phyloP scores from a whole-genome alignment of 2,888 invertebrate genomes.

The Cabera pusaria region DNA sequence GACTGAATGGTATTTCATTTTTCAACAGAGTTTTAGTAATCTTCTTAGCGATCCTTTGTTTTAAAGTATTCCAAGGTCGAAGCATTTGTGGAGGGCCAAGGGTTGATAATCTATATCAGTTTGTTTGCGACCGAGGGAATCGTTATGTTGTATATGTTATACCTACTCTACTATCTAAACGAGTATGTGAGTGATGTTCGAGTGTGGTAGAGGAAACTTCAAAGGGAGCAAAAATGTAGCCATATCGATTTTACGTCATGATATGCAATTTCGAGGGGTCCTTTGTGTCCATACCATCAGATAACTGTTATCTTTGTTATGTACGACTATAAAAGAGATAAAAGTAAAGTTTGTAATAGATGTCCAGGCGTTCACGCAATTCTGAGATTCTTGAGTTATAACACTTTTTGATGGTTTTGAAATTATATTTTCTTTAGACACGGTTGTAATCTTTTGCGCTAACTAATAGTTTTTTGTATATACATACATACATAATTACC shows the following conservation, averaged over 20 bases:
- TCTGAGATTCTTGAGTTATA: constrained; percentile 6
- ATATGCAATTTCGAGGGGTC: constrained; percentile 36
- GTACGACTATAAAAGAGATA: constrained; percentile 5
- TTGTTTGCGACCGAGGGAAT: constrained; percentile 57
- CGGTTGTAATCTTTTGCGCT: neutral
- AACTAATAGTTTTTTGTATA: too few species aligned
- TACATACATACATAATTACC: too few species aligned
- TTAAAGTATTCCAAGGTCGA: constrained; percentile 60
- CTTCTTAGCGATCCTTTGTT: constrained; percentile 67
- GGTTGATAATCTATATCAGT: constrained; percentile 72
- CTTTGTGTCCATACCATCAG: constrained; percentile 20
- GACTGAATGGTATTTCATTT: constrained; percentile 42
- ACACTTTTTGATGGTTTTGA: neutral
- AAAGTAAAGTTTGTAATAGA: constrained; percentile 10
- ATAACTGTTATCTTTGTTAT: constrained; percentile 20
- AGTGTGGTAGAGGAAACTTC: constrained; percentile 31
- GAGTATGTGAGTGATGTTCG: constrained; percentile 32
- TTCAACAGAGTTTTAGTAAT: constrained; percentile 54
- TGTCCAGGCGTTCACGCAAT: constrained; percentile 8
- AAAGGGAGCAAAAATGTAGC: constrained; percentile 35
- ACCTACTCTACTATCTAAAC: constrained; percentile 19
- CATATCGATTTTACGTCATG: constrained; percentile 40
- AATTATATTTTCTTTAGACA: neutral
- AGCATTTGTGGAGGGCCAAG: constrained; percentile 57
- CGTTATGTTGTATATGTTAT: too few species aligned